These are phyloP conservation scores for Enoplolaimus lenunculus DNA, from an alignment of 2,888 invertebrate species.

Conservation along the genomic window DNA sequence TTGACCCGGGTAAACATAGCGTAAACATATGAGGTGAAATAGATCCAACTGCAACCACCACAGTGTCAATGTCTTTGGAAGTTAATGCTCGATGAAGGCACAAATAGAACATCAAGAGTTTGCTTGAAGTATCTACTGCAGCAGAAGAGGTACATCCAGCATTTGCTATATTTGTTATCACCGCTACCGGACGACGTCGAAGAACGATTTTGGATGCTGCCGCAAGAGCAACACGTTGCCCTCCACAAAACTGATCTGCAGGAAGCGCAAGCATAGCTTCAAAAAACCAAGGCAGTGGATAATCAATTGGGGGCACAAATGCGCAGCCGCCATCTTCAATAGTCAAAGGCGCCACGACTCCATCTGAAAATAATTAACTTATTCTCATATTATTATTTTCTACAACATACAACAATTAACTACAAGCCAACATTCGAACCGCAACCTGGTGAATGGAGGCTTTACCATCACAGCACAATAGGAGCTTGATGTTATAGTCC, in stretches of 20 bases:
- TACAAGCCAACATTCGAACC: too few species aligned
- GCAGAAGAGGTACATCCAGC: too few species aligned
- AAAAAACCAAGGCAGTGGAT: conserved; percentile 86
- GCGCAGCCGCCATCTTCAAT: background rate
- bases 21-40: background rate
- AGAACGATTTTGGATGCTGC: conserved; percentile 17
- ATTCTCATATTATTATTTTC: too few species aligned
- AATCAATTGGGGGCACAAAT: conserved; percentile 65
- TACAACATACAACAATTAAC: too few species aligned
- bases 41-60: conserved; percentile 17
- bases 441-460: too few species aligned
- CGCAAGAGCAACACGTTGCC: conserved; percentile 4
- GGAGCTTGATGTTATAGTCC: too few species aligned
- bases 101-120: conserved; percentile 5
- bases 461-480: too few species aligned
- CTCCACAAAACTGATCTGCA: background rate
- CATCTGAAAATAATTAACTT: conserved; percentile 49
- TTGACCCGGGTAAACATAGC: background rate
- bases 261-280: conserved; percentile 50
- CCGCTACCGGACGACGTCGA: conserved; percentile 6
- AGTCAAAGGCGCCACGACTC: conserved; percentile 55
- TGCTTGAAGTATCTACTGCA: too few species aligned
- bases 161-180: background rate
- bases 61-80: conserved; percentile 23
- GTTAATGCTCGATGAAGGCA: conserved; percentile 5